These are phyloP conservation scores for Psettodes erumei DNA, from an alignment of 2,113 vertebrate genomes.

Conservation along the genomic window DNA sequence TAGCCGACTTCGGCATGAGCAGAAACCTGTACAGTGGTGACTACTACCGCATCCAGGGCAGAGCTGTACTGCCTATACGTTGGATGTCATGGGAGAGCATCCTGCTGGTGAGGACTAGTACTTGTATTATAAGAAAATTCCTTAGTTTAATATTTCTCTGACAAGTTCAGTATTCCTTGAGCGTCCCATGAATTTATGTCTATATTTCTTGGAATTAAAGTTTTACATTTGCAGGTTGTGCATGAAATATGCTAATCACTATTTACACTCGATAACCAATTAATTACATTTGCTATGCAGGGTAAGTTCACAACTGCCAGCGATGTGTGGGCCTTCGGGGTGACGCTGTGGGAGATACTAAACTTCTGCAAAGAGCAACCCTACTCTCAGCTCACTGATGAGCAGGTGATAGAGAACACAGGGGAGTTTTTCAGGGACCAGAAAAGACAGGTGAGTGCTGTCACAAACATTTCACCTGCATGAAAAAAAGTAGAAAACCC, in stretches of 20 bases:
- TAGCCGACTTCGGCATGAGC: constrained; percentile 99
- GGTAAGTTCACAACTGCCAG: constrained; percentile 98
- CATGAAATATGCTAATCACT: background rate
- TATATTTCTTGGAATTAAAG: background rate
- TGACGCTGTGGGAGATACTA: constrained; percentile 96
- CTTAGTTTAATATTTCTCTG: background rate
- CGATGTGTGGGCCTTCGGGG: constrained; percentile 97
- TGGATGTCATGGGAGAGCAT: constrained; percentile 99
- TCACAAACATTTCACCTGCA: background rate
- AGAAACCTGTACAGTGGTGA: constrained; percentile 97
- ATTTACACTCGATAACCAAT: no score
- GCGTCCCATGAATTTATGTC: background rate
- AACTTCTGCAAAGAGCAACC: constrained; percentile 97
- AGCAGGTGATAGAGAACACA: constrained; percentile 98
- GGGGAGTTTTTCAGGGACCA: constrained; percentile 99
- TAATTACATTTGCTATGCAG: constrained; percentile 77
- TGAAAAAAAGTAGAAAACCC: no score
- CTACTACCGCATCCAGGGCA: constrained; percentile 98
- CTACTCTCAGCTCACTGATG: constrained; percentile 94
- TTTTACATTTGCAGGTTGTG: background rate
- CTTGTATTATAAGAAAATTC: background rate
- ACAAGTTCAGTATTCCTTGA: background rate
- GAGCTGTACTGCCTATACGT: constrained; percentile 96
- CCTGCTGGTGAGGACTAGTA: constrained; percentile 85
- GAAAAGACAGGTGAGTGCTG: constrained; percentile 88